These are phyloP conservation scores for Drosophila sucinea DNA, from an alignment of 1,140 invertebrate genomes.

Conservation along the genomic window DNA sequence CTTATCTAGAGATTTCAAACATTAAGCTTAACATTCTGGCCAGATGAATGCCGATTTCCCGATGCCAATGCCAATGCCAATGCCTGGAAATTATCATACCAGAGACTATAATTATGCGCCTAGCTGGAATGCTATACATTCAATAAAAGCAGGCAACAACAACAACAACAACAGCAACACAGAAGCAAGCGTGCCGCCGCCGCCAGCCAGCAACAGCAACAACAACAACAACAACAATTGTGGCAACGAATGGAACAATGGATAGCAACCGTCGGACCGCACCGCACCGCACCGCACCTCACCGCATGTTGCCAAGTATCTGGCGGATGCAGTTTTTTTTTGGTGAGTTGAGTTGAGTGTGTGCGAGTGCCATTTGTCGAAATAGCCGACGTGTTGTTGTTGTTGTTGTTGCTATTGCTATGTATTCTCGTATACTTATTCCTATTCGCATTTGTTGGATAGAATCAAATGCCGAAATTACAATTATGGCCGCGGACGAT, in stretches of 20 bases:
- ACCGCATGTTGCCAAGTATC: slow-evolving; percentile 1
- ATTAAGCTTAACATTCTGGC: slow-evolving; percentile 58
- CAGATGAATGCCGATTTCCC: slow-evolving; percentile 39
- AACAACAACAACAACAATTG: slow-evolving; percentile 7
- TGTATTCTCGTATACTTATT: slow-evolving; percentile 25
- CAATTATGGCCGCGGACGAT: slow-evolving; percentile 67
- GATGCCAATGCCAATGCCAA: slow-evolving; percentile 41
- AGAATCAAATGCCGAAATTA: slow-evolving; percentile 72
- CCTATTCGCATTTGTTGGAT: slow-evolving; percentile 46
- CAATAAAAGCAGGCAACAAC: slow-evolving; percentile 40
- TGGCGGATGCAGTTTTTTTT: slow-evolving; percentile 40
- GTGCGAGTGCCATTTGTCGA: slow-evolving; percentile 66
- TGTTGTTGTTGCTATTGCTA: slow-evolving; percentile 26
- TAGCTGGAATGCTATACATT: slow-evolving; percentile 57
- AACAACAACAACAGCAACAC: slow-evolving; percentile 50
- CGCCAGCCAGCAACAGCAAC: slow-evolving; percentile 36
- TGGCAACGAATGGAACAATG: slow-evolving; percentile 51
- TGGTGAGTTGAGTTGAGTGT: slow-evolving; percentile 20
- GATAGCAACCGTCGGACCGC: slow-evolving; percentile 11
- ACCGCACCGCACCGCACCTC: neutral
- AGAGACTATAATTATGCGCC: slow-evolving; percentile 66
- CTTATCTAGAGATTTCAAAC: slow-evolving; percentile 34
- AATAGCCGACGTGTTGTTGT: slow-evolving; percentile 38
- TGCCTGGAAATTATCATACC: slow-evolving; percentile 71
- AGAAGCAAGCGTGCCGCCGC: slow-evolving; percentile 27